A percentile compares a stretch with the other conserved stretches of the same genome.
These are phyloP conservation scores for Yponomeuta sedellus DNA, from an alignment of 2,888 invertebrate species.

Conservation along the genomic window DNA sequence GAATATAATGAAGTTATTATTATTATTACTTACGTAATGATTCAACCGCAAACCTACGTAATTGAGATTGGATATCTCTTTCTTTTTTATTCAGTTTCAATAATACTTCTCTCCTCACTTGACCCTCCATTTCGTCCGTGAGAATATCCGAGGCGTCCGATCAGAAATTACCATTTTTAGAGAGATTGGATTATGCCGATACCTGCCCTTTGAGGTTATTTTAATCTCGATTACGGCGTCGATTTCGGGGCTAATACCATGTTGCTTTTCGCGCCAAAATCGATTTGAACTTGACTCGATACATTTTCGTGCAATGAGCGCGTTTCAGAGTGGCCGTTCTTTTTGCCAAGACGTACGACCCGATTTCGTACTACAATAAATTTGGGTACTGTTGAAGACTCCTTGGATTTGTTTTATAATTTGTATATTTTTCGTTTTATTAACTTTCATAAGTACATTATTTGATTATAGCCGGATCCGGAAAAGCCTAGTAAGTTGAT, in stretches of 20 bases:
- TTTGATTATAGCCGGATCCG: too few relatives aligned
- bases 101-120: conserved; percentile 53
- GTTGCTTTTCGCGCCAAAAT: conserved; percentile 18
- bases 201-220: conserved; percentile 21
- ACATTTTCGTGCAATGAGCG: neutral
- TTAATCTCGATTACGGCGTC: conserved; percentile 18
- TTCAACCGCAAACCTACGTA: conserved; percentile 30
- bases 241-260: conserved; percentile 14
- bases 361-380: too few relatives aligned
- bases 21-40: neutral
- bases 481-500: too few relatives aligned
- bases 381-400: too few relatives aligned
- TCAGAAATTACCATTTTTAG: conserved; percentile 73
- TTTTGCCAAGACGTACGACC: neutral
- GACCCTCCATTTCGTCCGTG: conserved; percentile 66
- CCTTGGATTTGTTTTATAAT: too few relatives aligned
- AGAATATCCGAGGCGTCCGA: conserved; percentile 43
- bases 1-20: too few relatives aligned
- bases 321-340: neutral
- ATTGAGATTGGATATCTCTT: conserved; percentile 69
- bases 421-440: too few relatives aligned
- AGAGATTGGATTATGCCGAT: conserved; percentile 57
- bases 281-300: conserved; percentile 16
- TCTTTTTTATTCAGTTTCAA: conserved; percentile 29
- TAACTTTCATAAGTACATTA: too few relatives aligned